A percentile compares a stretch with the other conserved stretches of the same genome.
These are phyloP conservation scores for Phymorhynchus buccinoides DNA, from an alignment of 1,140 invertebrate genomes.

Conservation along the genomic window DNA sequence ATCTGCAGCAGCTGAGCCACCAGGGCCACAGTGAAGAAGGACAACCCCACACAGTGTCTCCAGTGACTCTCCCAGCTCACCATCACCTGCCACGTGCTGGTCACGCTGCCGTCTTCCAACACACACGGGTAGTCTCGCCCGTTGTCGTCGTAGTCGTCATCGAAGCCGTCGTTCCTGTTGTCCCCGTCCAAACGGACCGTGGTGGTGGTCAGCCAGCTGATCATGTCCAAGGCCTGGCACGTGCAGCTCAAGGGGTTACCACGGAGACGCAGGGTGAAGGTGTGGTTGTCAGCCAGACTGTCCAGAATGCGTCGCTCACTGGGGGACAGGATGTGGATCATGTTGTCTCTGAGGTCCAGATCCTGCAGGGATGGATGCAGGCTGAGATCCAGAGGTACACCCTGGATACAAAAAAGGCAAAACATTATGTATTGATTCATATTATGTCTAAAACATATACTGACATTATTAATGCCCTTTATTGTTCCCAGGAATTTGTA, in stretches of 20 bases:
- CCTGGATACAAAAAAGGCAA: too few relatives aligned
- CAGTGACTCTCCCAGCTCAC: neutral
- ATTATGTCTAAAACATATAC: too few relatives aligned
- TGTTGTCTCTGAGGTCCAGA: neutral
- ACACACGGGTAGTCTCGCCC: conserved; percentile 20
- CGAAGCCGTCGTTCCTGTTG: conserved; percentile 8
- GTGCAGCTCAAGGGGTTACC: neutral
- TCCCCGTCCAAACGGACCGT: neutral
- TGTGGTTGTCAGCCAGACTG: neutral
- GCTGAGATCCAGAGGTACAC: too few relatives aligned
- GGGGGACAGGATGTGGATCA: neutral
- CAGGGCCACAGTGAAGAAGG: neutral
- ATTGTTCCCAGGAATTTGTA: too few relatives aligned
- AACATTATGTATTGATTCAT: too few relatives aligned
- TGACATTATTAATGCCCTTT: too few relatives aligned
- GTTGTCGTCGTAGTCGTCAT: conserved; percentile 29
- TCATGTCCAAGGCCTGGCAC: neutral
- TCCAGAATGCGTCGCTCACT: neutral
- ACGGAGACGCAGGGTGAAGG: neutral
- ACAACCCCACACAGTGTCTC: neutral
- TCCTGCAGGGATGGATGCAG: neutral
- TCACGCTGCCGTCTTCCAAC: neutral
- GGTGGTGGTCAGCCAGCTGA: neutral
- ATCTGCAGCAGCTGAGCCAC: neutral
- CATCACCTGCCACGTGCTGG: neutral